These are phyloP conservation scores for Stegodyphus mimosarum DNA, from an alignment of 1,140 invertebrate genomes.

Conservation along the genomic window DNA sequence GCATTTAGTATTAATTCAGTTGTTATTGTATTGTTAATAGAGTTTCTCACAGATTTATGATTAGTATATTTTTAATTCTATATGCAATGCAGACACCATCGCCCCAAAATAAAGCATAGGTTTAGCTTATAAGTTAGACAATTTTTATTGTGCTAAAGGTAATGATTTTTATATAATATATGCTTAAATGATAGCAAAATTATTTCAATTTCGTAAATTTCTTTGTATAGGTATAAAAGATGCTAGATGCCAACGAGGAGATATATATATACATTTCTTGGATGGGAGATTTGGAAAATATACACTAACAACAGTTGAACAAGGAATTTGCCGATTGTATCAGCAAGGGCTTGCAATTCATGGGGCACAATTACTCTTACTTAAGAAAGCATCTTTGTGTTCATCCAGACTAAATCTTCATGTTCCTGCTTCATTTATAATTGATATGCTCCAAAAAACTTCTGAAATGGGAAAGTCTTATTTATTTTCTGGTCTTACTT, in stretches of 20 bases:
- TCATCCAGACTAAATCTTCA: constrained; percentile 39
- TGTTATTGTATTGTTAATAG: no score
- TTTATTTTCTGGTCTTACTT: constrained; percentile 49
- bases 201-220: not conserved
- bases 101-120: no score
- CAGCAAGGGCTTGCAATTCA: constrained; percentile 51
- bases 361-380: constrained; percentile 49
- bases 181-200: not conserved
- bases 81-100: no score
- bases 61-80: no score
- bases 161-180: no score
- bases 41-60: no score
- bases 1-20: no score
- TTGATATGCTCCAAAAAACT: constrained; percentile 50
- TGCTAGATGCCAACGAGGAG: constrained; percentile 37
- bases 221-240: constrained; percentile 47
- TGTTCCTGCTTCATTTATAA: constrained; percentile 50
- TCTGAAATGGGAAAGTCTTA: constrained; percentile 53
- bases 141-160: no score
- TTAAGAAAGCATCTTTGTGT: constrained; percentile 44
- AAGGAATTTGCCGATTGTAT: constrained; percentile 52
- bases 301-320: constrained; percentile 50
- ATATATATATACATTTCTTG: constrained; percentile 52
- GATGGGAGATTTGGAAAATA: constrained; percentile 47
- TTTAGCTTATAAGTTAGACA: no score